Evolutionary conservation across 2,113 vertebrate genomes (phyloP), one percentile per base, ranked within the genome.

Genomic region (Tragulus kanchil): DNA sequence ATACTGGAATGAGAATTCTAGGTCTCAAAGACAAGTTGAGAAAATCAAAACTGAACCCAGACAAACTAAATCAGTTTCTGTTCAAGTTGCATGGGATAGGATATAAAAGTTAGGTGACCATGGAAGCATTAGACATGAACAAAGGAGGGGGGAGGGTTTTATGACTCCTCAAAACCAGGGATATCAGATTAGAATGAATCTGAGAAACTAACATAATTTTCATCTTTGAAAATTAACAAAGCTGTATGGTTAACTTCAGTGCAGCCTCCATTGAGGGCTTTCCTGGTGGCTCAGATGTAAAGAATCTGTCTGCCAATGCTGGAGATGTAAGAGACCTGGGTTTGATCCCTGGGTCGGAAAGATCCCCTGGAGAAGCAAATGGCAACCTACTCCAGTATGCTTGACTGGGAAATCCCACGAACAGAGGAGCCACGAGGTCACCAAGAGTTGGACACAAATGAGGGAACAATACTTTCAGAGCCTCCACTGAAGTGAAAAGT

Each of bases 11-110:
- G 69, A 4, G 3, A 79, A 89, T 78, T 65, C 17, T 4, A n/a
- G 50, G 15, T 82, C 56, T 86, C 75, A 92, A 86, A 89, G 19
- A 90, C 28, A 86, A 65, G 13, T 12, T 92, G 71, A 93, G 58
- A 52, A 77, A 90, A 61, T 45, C 58, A 75, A 50, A 67, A 75
- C 75, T 78, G 67, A 92, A 91, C 54, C 4, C 0, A 28, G 54
- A 62, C 5, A 67, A 26, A 92, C 10, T 78, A 73, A 89, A 84
- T 6, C 23, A 58, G 13, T 93, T 97, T 94, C 45, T 92, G 42
- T 79, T 89, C 71, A 83, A 89, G n/a, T 21, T 79, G 4, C 50
- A 75, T 61, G 48, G 89, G 23, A 65, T 5, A 83, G 31, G 28
- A 95, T 9, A 82, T 82, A 64, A 77, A 95, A 77, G 17, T n/a